These are phyloP conservation scores for Turnix velox DNA, from an alignment of 2,113 vertebrate genomes.

Conservation along the genomic window DNA sequence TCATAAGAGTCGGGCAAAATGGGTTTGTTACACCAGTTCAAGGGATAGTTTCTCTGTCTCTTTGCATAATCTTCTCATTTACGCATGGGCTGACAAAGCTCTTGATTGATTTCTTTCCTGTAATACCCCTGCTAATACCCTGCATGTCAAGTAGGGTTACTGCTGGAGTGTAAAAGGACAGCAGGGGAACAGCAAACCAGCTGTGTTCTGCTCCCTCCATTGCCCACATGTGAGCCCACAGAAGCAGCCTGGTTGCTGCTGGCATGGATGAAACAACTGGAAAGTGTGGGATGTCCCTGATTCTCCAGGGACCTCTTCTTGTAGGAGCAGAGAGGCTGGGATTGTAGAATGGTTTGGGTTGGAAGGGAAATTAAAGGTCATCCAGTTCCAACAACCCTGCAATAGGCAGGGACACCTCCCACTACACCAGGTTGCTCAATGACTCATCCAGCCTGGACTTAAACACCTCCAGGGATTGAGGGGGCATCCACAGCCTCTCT, in stretches of 20 bases:
- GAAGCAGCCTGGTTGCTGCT: neutral
- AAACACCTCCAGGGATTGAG: too few relatives aligned
- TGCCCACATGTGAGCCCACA: fast-evolving
- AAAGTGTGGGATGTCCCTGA: too few relatives aligned
- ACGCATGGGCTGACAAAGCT: too few relatives aligned
- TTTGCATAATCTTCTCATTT: neutral
- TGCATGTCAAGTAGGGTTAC: fast-evolving
- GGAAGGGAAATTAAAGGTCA: too few relatives aligned
- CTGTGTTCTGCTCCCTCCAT: neutral
- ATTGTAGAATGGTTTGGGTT: too few relatives aligned
- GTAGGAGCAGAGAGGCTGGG: neutral
- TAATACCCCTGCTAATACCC: neutral
- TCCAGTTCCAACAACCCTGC: too few relatives aligned
- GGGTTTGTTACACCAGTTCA: neutral
- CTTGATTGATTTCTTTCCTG: neutral
- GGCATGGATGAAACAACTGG: neutral
- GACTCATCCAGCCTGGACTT: too few relatives aligned
- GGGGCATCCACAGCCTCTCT: too few relatives aligned
- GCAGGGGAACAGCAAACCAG: neutral
- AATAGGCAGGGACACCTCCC: too few relatives aligned
- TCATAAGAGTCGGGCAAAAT: neutral
- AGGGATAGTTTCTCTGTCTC: neutral
- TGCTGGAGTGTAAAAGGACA: fast-evolving
- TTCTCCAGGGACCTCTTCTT: neutral
- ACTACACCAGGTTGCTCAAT: too few relatives aligned